Conservation (phyloP, 1,140 invertebrate genomes). For the Calliopsis andreniformis region DNA sequence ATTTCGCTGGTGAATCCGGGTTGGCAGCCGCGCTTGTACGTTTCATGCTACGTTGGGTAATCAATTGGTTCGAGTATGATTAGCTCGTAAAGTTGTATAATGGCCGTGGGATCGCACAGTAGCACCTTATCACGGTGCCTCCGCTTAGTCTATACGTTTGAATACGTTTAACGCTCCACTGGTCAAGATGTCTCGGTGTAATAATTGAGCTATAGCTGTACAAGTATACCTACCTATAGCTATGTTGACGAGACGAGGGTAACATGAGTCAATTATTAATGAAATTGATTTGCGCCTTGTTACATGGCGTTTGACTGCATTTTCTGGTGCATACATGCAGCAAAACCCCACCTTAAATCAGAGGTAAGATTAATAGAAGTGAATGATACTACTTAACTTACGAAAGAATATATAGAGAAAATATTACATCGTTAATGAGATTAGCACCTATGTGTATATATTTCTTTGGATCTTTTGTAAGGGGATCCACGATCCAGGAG, state of each 20-base stretch:
- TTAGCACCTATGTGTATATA: no score
- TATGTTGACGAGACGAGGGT: constrained; percentile 23
- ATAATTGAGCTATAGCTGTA: constrained; percentile 54
- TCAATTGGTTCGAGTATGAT: constrained; percentile 55
- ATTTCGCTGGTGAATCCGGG: constrained; percentile 12
- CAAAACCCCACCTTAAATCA: no score
- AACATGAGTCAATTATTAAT: constrained; percentile 39
- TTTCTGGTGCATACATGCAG: no score
- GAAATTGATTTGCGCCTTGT: constrained; percentile 48
- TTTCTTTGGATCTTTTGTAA: no score
- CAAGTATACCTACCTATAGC: neutral
- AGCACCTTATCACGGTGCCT: constrained; percentile 48
- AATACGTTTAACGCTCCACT: constrained; percentile 57
- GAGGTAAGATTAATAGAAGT: no score
- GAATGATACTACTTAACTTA: no score
- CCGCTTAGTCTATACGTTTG: constrained; percentile 38
- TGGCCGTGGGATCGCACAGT: constrained; percentile 28
- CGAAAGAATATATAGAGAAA: no score
- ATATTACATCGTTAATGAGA: no score
- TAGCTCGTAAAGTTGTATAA: constrained; percentile 60
- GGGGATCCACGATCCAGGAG: no score
- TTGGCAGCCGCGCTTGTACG: constrained; percentile 38
- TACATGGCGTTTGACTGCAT: constrained; percentile 28
- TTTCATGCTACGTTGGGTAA: constrained; percentile 56
- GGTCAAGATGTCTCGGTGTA: constrained; percentile 31